Evolutionary conservation across 1,140 invertebrate species (phyloP).

Genomic region (Ceratitis capitata): DNA sequence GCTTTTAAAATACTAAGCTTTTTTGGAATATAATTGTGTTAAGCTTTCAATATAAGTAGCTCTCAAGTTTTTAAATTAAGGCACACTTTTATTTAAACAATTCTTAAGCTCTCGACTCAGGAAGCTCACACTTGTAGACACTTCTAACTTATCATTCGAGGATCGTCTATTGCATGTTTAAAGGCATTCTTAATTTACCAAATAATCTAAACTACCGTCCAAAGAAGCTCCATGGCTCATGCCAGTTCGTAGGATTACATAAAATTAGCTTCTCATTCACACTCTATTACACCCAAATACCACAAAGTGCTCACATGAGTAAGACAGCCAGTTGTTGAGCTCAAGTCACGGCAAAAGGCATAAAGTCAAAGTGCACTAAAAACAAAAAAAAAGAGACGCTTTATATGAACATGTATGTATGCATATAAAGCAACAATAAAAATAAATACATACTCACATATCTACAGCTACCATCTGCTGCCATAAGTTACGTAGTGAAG

Average conservation of each 20-base stretch:
- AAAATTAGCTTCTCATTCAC: not conserved
- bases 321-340: not conserved
- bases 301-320: not conserved
- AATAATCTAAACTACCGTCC: not conserved
- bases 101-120: no score
- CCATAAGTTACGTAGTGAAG: not conserved
- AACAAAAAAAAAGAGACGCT: not conserved
- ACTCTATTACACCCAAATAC: not conserved
- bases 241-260: not conserved
- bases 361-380: not conserved
- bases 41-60: no score
- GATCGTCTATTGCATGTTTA: no score
- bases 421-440: not conserved
- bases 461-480: not conserved
- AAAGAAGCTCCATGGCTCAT: not conserved
- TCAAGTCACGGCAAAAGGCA: not conserved
- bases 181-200: no score
- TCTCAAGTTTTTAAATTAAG: no score
- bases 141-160: no score
- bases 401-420: no score
- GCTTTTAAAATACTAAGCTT: no score
- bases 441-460: not conserved
- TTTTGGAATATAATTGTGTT: no score
- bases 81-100: no score
- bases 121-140: no score